Conservation (phyloP, 2,888 invertebrate species). For the Galeruca laticollis region DNA sequence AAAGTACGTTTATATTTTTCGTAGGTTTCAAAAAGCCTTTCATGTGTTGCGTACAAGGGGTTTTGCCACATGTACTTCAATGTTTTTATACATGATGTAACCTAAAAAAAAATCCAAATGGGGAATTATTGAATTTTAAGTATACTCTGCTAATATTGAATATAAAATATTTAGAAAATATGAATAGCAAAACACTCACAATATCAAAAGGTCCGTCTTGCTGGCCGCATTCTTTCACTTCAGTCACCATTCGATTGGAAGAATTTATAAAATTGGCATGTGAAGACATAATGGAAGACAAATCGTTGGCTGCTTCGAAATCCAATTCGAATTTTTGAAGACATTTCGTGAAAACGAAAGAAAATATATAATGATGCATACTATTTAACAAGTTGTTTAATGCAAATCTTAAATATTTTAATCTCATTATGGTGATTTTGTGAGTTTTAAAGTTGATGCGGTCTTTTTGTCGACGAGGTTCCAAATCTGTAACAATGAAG, state of each 20-base stretch:
- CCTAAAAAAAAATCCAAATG: conserved; percentile 53
- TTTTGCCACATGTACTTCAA: conserved; percentile 60
- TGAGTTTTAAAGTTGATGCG: conserved; percentile 34
- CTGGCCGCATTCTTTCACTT: conserved; percentile 50
- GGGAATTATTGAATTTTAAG: no score
- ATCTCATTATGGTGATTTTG: conserved; percentile 45
- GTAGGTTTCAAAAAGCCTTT: conserved; percentile 53
- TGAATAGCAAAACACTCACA: conserved; percentile 50
- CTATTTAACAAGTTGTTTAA: conserved; percentile 59
- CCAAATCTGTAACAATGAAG: conserved; percentile 53
- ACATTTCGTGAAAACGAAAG: conserved; percentile 57
- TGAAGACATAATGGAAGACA: conserved; percentile 58
- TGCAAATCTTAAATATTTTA: conserved; percentile 59
- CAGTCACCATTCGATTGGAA: conserved; percentile 51
- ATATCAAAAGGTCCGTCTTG: conserved; percentile 54
- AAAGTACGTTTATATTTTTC: conserved; percentile 54
- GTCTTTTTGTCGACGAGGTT: conserved; percentile 43
- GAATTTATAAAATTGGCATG: conserved; percentile 60
- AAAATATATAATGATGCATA: conserved; percentile 63
- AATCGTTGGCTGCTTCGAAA: conserved; percentile 60
- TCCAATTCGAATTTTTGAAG: conserved; percentile 58
- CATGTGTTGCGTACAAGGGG: conserved; percentile 48
- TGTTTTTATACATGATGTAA: conserved; percentile 57
- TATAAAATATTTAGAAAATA: not conserved
- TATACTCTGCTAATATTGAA: no score